These are phyloP conservation scores for Onychomys arenicola DNA, from an alignment of 2,797 vertebrate species.

Conservation along the genomic window DNA sequence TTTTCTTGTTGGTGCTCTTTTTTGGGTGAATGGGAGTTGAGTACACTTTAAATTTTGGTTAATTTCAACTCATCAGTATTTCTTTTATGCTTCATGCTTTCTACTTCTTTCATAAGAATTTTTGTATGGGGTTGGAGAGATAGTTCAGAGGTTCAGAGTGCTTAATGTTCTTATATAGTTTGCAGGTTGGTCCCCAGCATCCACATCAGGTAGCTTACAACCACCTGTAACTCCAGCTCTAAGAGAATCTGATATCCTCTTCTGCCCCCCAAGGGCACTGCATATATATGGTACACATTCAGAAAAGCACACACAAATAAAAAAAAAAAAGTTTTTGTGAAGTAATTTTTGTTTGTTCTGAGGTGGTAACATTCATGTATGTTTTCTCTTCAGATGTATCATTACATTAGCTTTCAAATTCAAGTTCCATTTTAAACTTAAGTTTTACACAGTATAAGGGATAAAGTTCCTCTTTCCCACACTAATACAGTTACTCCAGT, in stretches of 20 bases:
- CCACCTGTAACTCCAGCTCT: not conserved
- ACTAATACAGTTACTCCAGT: not conserved
- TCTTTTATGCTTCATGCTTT: not conserved
- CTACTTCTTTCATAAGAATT: not conserved
- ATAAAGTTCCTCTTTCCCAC: not conserved
- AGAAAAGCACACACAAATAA: not conserved
- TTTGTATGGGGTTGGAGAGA: not conserved
- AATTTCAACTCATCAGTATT: slow-evolving; percentile 38
- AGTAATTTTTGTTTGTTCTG: not conserved
- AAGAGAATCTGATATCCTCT: not conserved
- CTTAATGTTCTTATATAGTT: not conserved
- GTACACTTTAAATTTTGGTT: slow-evolving; percentile 27
- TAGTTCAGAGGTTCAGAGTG: not conserved
- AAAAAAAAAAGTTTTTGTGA: not conserved
- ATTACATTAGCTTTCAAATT: slow-evolving; percentile 49
- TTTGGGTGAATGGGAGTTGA: not conserved
- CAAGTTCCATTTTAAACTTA: not conserved
- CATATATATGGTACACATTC: not conserved
- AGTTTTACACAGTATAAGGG: not conserved
- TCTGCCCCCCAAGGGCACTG: not conserved
- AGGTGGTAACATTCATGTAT: not conserved
- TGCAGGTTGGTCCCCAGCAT: not conserved
- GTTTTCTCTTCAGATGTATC: not conserved
- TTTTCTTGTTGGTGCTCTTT: not conserved
- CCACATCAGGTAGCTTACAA: not conserved